phyloP scores from a whole-genome alignment of 2,113 vertebrate species.

The Aix galericulata region DNA sequence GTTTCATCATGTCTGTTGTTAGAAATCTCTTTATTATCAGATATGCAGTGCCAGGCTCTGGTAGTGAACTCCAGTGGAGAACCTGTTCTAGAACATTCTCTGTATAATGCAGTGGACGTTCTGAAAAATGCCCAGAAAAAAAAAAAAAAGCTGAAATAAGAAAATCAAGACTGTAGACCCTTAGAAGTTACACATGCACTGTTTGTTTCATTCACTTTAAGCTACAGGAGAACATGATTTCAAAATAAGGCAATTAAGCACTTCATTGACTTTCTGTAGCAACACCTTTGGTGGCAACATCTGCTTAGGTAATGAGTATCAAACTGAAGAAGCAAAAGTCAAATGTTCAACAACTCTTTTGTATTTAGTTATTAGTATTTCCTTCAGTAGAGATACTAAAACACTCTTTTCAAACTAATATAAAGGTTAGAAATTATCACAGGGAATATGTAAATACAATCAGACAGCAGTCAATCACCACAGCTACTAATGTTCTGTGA shows the following conservation, averaged over 20 bases:
- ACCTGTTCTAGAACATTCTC: slow-evolving; percentile 94
- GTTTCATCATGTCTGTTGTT: slow-evolving; percentile 57
- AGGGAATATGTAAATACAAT: background rate
- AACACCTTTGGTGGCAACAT: background rate
- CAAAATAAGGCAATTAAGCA: background rate
- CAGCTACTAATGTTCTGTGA: background rate
- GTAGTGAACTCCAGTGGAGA: slow-evolving; percentile 89
- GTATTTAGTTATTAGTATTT: background rate
- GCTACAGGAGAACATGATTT: background rate
- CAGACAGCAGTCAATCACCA: background rate
- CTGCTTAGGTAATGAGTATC: background rate
- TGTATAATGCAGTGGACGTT: slow-evolving; percentile 91
- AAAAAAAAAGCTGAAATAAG: background rate
- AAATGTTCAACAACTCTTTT: background rate
- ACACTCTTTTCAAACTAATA: background rate
- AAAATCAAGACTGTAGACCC: background rate
- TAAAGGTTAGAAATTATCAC: background rate
- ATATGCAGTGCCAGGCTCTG: slow-evolving; percentile 87
- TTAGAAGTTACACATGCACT: background rate
- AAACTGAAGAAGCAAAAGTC: background rate
- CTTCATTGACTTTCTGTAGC: background rate
- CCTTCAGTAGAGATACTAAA: background rate
- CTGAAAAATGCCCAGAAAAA: slow-evolving; percentile 68
- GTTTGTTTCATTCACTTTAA: background rate
- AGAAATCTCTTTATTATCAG: slow-evolving; percentile 89